Evolutionary conservation across 23 tunicate genomes (phyloP).

Genomic region (Trididemnum clinides): DNA sequence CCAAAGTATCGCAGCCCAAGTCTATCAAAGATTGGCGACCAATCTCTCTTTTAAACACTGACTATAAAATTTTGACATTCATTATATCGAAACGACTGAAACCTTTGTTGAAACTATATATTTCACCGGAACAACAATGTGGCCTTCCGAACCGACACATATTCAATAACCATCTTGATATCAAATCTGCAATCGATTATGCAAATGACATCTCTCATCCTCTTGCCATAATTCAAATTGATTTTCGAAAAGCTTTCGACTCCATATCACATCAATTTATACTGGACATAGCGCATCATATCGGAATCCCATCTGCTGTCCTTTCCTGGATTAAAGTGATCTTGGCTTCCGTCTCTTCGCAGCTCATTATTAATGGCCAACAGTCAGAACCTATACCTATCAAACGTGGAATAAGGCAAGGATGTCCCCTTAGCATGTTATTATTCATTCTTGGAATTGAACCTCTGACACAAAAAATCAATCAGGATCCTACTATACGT

Average conservation of each 20-base stretch:
- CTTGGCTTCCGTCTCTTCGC: neutral
- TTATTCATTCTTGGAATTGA: constrained; percentile 6
- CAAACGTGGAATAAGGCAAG: constrained; percentile 45
- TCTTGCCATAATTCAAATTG: neutral
- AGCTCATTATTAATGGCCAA: constrained; percentile 14
- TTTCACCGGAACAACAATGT: neutral
- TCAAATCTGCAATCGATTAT: neutral
- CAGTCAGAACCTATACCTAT: neutral
- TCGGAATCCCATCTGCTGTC: neutral
- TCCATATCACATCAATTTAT: neutral
- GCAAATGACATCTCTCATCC: neutral
- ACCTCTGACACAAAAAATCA: neutral
- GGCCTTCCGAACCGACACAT: neutral
- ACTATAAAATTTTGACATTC: constrained; percentile 32
- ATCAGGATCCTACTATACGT: neutral
- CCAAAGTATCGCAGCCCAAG: neutral
- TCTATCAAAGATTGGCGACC: constrained; percentile 42
- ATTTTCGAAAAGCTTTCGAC: constrained; percentile 29
- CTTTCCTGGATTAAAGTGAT: neutral
- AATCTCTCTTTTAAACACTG: constrained; percentile 37
- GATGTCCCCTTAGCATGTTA: constrained; percentile 58
- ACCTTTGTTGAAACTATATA: neutral
- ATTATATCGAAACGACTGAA: neutral
- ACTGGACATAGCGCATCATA: neutral
- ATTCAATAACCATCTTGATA: neutral